Conservation (phyloP, 35 echinoderm and acorn worm species). For the Ophiothrix spiculata region DNA sequence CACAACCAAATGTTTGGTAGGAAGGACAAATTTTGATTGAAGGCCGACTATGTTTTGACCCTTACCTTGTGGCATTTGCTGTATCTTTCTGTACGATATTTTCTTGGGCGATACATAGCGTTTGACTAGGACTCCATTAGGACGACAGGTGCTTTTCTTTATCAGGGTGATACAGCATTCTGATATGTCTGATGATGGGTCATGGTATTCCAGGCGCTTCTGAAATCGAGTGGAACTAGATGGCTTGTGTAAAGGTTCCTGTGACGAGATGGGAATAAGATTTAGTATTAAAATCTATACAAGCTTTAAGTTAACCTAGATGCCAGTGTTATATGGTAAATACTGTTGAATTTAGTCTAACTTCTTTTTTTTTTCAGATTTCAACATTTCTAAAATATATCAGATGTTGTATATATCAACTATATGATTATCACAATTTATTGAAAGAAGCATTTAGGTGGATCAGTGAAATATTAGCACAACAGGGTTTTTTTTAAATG, state of each 20-base stretch:
- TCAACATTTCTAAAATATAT: neutral
- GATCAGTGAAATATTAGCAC: too few relatives aligned
- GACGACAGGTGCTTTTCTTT: neutral
- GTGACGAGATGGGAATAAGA: neutral
- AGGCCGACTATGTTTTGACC: too few relatives aligned
- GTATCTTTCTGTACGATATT: neutral
- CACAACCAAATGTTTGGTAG: too few relatives aligned
- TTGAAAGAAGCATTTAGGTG: too few relatives aligned
- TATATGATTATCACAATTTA: too few relatives aligned
- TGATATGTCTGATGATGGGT: neutral
- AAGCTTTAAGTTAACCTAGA: neutral
- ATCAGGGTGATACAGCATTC: constrained; percentile 16
- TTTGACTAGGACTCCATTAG: neutral
- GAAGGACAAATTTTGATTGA: too few relatives aligned
- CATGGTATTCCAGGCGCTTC: constrained; percentile 16
- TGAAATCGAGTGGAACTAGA: neutral
- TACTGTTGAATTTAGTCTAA: neutral
- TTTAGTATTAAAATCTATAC: neutral
- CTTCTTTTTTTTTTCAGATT: neutral
- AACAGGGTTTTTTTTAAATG: too few relatives aligned
- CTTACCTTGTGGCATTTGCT: neutral
- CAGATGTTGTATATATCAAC: neutral
- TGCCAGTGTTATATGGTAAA: neutral
- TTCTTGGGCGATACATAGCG: neutral
- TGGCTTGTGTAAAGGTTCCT: neutral